These are phyloP conservation scores for Hypocryptadius cinnamomeus DNA, from an alignment of 2,113 vertebrate species.

Conservation along the genomic window DNA sequence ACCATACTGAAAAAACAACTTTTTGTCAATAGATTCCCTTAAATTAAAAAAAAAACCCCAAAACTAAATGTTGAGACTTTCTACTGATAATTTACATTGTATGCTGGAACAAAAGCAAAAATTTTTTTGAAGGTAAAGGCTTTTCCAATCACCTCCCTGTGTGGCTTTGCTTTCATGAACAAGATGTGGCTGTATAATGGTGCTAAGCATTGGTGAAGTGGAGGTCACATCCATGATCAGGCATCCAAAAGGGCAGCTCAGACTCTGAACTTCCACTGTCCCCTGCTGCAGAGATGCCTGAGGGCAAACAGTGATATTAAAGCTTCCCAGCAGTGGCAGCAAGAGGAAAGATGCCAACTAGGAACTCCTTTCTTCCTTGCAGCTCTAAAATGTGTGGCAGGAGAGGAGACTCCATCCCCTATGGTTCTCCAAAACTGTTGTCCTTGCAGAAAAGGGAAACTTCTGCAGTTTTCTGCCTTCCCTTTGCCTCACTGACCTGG, in stretches of 20 bases:
- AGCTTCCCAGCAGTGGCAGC: neutral
- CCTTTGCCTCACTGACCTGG: neutral
- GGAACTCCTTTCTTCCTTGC: neutral
- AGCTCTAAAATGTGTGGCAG: neutral
- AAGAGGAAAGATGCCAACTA: neutral
- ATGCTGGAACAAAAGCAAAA: neutral
- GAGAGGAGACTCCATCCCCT: neutral
- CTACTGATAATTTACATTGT: neutral
- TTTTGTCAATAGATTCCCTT: neutral
- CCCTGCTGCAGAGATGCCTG: rapidly evolving
- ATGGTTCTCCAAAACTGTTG: neutral
- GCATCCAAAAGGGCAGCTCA: neutral
- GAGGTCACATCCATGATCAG: neutral
- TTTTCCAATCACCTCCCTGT: neutral
- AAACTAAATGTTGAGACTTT: neutral
- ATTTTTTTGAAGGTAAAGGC: neutral
- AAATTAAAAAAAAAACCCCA: neutral
- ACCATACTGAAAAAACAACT: neutral
- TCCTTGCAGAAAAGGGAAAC: neutral
- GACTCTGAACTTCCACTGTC: neutral
- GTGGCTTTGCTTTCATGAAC: neutral
- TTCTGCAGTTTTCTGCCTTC: neutral
- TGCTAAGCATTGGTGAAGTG: neutral
- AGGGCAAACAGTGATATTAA: neutral
- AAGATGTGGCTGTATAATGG: neutral